A percentile compares a stretch with the other conserved stretches of the same genome.
These are phyloP conservation scores for Epinotia demarniana DNA, from an alignment of 2,888 invertebrate genomes.

Conservation along the genomic window DNA sequence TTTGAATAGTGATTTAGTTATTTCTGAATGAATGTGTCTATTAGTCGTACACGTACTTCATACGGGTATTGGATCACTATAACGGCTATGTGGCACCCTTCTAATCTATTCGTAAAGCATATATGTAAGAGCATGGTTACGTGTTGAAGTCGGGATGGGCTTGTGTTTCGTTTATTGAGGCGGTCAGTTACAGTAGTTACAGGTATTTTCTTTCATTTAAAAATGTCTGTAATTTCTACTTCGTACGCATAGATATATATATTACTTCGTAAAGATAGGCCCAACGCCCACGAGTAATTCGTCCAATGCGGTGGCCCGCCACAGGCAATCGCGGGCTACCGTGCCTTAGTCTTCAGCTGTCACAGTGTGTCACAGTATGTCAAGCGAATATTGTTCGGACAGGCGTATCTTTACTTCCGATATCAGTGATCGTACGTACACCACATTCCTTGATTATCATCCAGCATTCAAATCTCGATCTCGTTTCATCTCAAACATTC, in stretches of 20 bases:
- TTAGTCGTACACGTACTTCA: neutral
- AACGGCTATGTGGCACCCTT: neutral
- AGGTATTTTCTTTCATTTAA: neutral
- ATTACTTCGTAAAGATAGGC: too few species aligned
- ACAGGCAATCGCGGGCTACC: too few species aligned
- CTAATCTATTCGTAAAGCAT: neutral
- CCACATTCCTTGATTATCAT: neutral
- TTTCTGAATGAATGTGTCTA: neutral
- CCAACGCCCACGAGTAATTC: too few species aligned
- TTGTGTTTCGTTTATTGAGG: neutral
- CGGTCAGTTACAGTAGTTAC: neutral
- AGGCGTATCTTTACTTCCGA: too few species aligned
- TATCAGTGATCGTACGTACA: too few species aligned
- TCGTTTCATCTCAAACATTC: conserved; percentile 8
- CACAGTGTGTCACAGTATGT: too few species aligned
- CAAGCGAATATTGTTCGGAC: too few species aligned
- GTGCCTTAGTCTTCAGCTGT: too few species aligned
- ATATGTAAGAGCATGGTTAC: neutral
- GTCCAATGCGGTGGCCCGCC: too few species aligned
- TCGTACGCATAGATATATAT: too few species aligned
- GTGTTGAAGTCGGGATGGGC: neutral
- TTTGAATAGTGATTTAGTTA: neutral
- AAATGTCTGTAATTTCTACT: neutral
- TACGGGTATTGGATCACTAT: neutral
- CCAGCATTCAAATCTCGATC: neutral